A percentile compares a stretch with the other conserved stretches of the same genome.
phyloP scores from a whole-genome alignment of 2,113 vertebrate species.

The Pardalotus punctatus region DNA sequence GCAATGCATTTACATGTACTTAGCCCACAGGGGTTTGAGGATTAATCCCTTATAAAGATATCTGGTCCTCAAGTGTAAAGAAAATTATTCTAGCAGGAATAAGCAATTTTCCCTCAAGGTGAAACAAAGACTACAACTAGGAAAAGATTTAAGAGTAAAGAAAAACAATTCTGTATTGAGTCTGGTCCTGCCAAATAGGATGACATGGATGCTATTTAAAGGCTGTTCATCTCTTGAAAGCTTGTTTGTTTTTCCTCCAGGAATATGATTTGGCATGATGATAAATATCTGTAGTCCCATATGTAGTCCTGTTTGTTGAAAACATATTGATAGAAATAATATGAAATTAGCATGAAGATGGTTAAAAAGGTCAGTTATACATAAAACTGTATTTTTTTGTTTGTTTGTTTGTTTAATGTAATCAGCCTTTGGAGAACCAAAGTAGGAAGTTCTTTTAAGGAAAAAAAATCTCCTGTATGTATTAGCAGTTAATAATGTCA shows the following conservation, averaged over 20 bases:
- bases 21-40: not conserved
- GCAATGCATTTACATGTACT: conserved; percentile 21
- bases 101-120: conserved; percentile 21
- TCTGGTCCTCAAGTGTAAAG: conserved; percentile 5
- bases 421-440: not conserved
- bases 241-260: not conserved
- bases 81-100: conserved; percentile 11
- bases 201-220: not conserved
- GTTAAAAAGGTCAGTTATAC: not conserved
- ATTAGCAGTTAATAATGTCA: not conserved
- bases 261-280: not conserved
- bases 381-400: not conserved
- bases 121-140: not conserved
- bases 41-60: conserved; percentile 35
- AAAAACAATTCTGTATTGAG: not conserved
- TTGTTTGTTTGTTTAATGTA: no score
- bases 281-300: not conserved
- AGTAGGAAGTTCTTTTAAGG: not conserved
- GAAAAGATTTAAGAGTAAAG: not conserved
- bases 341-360: not conserved
- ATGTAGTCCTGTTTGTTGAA: not conserved
- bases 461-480: not conserved
- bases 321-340: not conserved
- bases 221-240: not conserved
- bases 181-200: not conserved